A percentile compares a stretch with the other conserved stretches of the same genome.
Evolutionary conservation across 1,140 invertebrate genomes (phyloP).

Genomic region (Tetragnatha versicolor): DNA sequence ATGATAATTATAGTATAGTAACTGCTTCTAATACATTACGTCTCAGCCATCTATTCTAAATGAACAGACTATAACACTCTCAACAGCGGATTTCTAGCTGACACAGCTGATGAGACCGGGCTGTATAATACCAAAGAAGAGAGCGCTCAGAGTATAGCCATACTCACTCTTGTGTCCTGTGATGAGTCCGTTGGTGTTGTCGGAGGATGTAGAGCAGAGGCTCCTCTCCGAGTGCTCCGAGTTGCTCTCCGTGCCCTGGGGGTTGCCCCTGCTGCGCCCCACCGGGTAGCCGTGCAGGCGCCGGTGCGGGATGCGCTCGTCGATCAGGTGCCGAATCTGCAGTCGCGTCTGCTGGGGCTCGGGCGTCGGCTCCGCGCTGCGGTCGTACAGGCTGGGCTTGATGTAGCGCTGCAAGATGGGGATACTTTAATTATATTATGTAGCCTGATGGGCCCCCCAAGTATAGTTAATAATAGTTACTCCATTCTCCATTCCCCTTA

Average conservation of each 20-base stretch:
- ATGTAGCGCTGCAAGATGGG: slow-evolving; percentile 14
- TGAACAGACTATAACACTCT: too few relatives aligned
- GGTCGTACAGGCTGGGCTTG: neutral
- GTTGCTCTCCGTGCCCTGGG: neutral
- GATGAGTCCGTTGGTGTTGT: slow-evolving; percentile 30
- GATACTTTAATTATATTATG: neutral
- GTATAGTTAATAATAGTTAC: too few relatives aligned
- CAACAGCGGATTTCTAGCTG: too few relatives aligned
- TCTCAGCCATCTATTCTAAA: too few relatives aligned
- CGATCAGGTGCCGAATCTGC: slow-evolving; percentile 85
- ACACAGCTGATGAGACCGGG: too few relatives aligned
- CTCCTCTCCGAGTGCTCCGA: slow-evolving; percentile 35
- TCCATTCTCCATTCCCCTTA: too few relatives aligned
- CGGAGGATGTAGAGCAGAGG: slow-evolving; percentile 16
- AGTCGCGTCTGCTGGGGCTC: slow-evolving; percentile 89
- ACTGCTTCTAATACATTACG: too few relatives aligned
- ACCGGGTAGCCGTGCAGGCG: neutral
- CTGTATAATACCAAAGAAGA: too few relatives aligned
- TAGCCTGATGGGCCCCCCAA: too few relatives aligned
- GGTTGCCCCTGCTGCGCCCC: neutral
- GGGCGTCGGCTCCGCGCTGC: slow-evolving; percentile 64
- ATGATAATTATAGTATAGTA: too few relatives aligned
- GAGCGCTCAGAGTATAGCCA: too few relatives aligned
- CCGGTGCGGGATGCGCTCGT: slow-evolving; percentile 32
- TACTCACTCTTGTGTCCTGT: slow-evolving; percentile 24